Percentiles rank a stretch among this genome's conserved stretches.
Conservation (phyloP, 2,888 invertebrate species). For the Pollenia labialis region DNA sequence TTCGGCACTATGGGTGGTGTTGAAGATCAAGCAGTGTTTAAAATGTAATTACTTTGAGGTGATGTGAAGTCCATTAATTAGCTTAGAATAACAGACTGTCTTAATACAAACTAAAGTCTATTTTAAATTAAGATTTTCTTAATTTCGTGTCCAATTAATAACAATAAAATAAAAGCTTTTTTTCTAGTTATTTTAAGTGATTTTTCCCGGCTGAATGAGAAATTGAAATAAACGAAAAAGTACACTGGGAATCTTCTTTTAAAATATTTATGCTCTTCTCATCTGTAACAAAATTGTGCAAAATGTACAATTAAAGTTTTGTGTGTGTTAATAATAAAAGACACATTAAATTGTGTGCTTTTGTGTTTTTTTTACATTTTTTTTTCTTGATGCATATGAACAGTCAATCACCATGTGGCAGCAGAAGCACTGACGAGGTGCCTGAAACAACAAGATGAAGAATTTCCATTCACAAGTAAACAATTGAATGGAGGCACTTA, state of each 20-base stretch:
- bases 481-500: neutral
- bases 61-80: slow-evolving; percentile 40
- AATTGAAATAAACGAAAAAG: slow-evolving; percentile 11
- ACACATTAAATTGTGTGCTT: slow-evolving; percentile 43
- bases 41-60: neutral
- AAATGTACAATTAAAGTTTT: slow-evolving; percentile 6
- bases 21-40: slow-evolving; percentile 28
- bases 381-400: slow-evolving; percentile 13
- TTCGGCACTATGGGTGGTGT: slow-evolving; percentile 61
- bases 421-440: neutral
- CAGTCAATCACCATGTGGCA: neutral
- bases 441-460: neutral
- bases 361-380: neutral
- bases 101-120: neutral
- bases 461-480: neutral
- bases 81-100: neutral
- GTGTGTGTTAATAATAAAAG: slow-evolving; percentile 21
- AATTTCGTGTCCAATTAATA: slow-evolving; percentile 51
- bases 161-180: slow-evolving; percentile 19
- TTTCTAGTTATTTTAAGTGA: slow-evolving; percentile 10
- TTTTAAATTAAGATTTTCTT: neutral
- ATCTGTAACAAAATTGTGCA: neutral
- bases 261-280: neutral
- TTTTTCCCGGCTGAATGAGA: slow-evolving; percentile 33
- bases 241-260: neutral